Evolutionary conservation across 2,113 vertebrate genomes (phyloP).

Genomic region (Pantherophis guttatus): DNA sequence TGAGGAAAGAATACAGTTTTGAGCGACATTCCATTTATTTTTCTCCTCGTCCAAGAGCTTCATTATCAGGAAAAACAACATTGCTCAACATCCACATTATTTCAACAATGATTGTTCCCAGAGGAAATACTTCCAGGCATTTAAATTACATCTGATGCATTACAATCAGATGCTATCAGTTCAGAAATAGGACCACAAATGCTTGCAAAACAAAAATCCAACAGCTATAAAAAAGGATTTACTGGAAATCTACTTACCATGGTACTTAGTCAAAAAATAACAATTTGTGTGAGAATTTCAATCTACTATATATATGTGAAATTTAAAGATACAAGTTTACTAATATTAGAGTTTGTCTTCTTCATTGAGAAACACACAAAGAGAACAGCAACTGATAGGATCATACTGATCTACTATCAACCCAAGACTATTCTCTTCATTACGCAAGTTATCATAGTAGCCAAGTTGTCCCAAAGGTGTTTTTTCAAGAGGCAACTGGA

Average conservation of each 20-base stretch:
- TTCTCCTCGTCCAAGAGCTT: slow-evolving; percentile 53
- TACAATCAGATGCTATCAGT: slow-evolving; percentile 30
- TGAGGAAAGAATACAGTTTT: slow-evolving; percentile 29
- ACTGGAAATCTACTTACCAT: slow-evolving; percentile 46
- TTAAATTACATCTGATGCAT: slow-evolving; percentile 35
- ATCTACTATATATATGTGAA: not conserved
- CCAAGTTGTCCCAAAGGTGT: not conserved
- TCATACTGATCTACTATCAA: not conserved
- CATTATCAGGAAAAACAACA: slow-evolving; percentile 41
- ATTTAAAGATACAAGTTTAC: not conserved
- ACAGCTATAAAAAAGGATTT: slow-evolving; percentile 53
- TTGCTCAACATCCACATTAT: slow-evolving; percentile 54
- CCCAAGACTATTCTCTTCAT: not conserved
- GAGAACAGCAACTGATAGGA: not conserved
- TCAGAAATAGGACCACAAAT: slow-evolving; percentile 49
- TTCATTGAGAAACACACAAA: not conserved
- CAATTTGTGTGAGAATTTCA: not conserved
- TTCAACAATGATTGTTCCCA: slow-evolving; percentile 54
- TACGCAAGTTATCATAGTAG: not conserved
- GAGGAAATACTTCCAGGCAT: slow-evolving; percentile 42
- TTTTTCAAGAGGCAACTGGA: too few species aligned
- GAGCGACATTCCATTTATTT: slow-evolving; percentile 53
- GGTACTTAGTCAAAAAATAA: slow-evolving; percentile 34
- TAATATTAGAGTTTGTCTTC: not conserved
- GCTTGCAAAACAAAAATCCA: slow-evolving; percentile 49